phyloP scores from a whole-genome alignment of 1,140 invertebrate species.

The Ostrea edulis region DNA sequence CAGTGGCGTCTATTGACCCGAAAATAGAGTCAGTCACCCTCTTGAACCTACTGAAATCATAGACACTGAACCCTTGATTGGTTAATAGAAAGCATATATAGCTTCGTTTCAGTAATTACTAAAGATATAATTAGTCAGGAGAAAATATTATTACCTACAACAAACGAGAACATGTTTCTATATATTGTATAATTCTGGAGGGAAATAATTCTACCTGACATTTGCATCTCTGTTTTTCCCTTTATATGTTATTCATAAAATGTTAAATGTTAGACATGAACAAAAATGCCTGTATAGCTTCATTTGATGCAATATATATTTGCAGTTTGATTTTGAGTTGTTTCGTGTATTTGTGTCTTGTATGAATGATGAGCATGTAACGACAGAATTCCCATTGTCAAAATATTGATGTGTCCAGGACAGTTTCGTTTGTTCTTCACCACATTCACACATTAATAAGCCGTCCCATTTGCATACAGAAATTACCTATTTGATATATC shows the following conservation, averaged over 20 bases:
- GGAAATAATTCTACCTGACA: no score
- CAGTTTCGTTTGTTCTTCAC: background rate
- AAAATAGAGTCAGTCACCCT: conserved; percentile 37
- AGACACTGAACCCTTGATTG: background rate
- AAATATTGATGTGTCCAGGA: background rate
- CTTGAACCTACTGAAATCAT: background rate
- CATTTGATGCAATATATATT: no score
- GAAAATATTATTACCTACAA: background rate
- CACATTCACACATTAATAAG: background rate
- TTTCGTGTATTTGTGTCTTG: no score
- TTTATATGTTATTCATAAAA: no score
- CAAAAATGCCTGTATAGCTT: no score
- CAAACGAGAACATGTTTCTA: no score
- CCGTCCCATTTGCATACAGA: background rate
- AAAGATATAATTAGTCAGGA: background rate
- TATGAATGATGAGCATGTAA: background rate
- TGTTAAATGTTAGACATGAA: no score
- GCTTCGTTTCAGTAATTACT: background rate
- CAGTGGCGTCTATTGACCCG: conserved; percentile 25
- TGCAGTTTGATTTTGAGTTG: no score
- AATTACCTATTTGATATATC: conserved; percentile 5
- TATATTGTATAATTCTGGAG: no score
- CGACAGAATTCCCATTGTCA: background rate
- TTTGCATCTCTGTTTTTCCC: no score
- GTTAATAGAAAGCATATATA: background rate